Conservation (phyloP, 2,888 invertebrate genomes). For the Aphodius sticticus region DNA sequence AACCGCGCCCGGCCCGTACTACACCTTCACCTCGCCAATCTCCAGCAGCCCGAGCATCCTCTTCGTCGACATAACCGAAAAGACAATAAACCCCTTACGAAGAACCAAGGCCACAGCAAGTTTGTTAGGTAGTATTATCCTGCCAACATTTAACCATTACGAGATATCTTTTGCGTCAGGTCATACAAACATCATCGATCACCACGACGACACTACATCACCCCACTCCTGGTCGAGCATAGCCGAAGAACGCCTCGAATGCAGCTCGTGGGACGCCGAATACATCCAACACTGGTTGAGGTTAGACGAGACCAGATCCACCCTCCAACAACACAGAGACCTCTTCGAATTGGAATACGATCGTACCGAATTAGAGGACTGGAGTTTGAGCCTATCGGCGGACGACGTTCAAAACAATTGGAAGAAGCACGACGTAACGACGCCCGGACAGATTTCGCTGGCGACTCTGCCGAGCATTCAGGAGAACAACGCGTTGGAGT, state of each 20-base stretch:
- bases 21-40: conserved; percentile 65
- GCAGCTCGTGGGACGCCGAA: conserved; percentile 73
- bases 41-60: conserved; percentile 70
- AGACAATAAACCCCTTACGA: conserved; percentile 63
- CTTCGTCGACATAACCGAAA: conserved; percentile 69
- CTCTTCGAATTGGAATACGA: conserved; percentile 77
- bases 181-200: conserved; percentile 51
- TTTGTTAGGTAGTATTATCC: conserved; percentile 54
- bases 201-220: conserved; percentile 54
- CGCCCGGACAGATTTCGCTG: conserved; percentile 70
- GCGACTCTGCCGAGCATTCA: conserved; percentile 76
- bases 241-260: conserved; percentile 66
- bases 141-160: background rate
- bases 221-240: conserved; percentile 68
- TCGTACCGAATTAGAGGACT: conserved; percentile 79
- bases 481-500: conserved; percentile 75
- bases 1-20: conserved; percentile 67
- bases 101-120: conserved; percentile 65
- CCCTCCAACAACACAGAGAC: conserved; percentile 73
- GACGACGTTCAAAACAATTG: conserved; percentile 69
- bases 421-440: conserved; percentile 47
- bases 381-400: conserved; percentile 77
- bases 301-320: conserved; percentile 75
- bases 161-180: conserved; percentile 42
- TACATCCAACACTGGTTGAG: conserved; percentile 81